These are phyloP conservation scores for Rhadinocentrus ornatus DNA, from an alignment of 2,797 vertebrate species.

Conservation along the genomic window DNA sequence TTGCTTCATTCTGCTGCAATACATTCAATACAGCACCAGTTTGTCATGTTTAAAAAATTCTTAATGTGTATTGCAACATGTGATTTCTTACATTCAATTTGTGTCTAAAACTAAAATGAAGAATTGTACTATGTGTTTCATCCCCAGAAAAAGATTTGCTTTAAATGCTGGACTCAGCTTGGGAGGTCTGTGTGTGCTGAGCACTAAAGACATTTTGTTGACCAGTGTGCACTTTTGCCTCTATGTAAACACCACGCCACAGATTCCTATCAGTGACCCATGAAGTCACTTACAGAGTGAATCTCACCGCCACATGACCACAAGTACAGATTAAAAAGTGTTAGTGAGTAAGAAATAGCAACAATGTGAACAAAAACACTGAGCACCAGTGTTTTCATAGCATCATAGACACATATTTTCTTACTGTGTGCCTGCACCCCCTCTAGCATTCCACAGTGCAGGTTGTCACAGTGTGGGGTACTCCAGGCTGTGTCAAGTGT, in stretches of 20 bases:
- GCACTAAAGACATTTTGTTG: conserved; percentile 64
- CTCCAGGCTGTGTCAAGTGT: conserved; percentile 75
- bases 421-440: conserved; percentile 40
- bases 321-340: conserved; percentile 56
- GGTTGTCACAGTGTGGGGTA: conserved; percentile 70
- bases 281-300: conserved; percentile 66
- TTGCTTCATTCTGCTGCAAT: too few species aligned
- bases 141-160: neutral
- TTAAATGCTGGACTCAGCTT: conserved; percentile 37
- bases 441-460: conserved; percentile 56
- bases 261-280: conserved; percentile 69
- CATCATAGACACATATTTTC: conserved; percentile 52
- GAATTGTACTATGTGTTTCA: neutral
- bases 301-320: conserved; percentile 61
- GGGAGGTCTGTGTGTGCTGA: conserved; percentile 63
- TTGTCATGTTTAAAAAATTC: too few species aligned
- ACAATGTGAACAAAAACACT: conserved; percentile 66
- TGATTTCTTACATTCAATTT: neutral
- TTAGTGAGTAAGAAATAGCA: conserved; percentile 36
- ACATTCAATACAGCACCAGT: too few species aligned
- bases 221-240: conserved; percentile 44
- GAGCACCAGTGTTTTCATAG: conserved; percentile 65
- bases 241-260: conserved; percentile 73
- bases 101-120: neutral
- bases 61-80: too few species aligned